Percentiles rank a stretch among this genome's conserved stretches.
These are phyloP conservation scores for Junco hyemalis DNA, from an alignment of 2,113 vertebrate genomes.

Conservation along the genomic window DNA sequence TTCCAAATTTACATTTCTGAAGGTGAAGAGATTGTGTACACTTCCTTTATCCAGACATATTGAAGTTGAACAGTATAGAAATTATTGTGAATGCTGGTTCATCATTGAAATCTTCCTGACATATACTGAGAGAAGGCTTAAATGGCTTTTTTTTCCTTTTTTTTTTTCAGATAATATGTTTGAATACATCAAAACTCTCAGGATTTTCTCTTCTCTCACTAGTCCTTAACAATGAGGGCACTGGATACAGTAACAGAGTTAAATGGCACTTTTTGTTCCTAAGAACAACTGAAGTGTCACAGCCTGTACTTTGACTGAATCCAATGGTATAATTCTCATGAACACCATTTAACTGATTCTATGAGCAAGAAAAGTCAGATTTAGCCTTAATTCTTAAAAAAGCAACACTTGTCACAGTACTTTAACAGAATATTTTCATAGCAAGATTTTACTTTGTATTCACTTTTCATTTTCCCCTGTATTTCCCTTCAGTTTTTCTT, in stretches of 20 bases:
- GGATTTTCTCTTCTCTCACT: neutral
- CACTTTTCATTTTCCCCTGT: neutral
- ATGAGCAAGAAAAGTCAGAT: neutral
- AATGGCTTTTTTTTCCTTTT: neutral
- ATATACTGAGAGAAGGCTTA: neutral
- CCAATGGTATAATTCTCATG: neutral
- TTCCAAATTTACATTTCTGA: conserved; percentile 15
- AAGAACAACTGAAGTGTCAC: neutral
- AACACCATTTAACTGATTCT: neutral
- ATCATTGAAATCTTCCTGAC: neutral
- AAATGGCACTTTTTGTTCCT: neutral
- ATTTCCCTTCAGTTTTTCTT: neutral
- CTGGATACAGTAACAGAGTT: neutral
- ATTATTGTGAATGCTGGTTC: neutral
- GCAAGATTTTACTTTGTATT: neutral
- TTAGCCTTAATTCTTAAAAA: neutral
- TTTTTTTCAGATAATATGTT: neutral
- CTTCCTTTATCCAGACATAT: neutral
- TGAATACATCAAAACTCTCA: neutral
- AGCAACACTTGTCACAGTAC: neutral
- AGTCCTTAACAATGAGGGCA: neutral
- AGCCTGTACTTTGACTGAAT: neutral
- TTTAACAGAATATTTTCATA: neutral
- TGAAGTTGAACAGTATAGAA: neutral
- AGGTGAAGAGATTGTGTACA: neutral